phyloP scores from a whole-genome alignment of 1,140 invertebrate genomes.

The Drosophila cardini region DNA sequence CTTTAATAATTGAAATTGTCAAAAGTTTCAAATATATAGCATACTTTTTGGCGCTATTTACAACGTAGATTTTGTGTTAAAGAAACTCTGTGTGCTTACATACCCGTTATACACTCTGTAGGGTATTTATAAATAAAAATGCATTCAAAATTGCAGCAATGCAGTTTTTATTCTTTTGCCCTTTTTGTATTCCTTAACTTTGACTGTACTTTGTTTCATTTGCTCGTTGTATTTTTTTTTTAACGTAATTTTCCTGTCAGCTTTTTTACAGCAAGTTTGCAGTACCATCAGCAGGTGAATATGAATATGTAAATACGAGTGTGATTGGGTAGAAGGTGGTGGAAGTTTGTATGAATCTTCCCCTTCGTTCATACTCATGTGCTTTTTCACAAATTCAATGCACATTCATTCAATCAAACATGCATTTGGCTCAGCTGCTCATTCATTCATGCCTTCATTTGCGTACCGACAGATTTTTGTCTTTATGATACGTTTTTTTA shows the following conservation, averaged over 20 bases:
- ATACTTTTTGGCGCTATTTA: too few species aligned
- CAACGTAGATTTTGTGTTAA: too few species aligned
- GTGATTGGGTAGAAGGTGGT: constrained; percentile 4
- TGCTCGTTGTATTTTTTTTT: constrained; percentile 39
- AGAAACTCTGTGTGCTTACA: too few species aligned
- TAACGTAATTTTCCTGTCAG: constrained; percentile 67
- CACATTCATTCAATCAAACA: constrained; percentile 75
- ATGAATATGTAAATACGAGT: constrained; percentile 47
- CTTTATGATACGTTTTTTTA: constrained; percentile 21
- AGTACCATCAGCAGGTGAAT: constrained; percentile 37
- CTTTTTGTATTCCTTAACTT: constrained; percentile 38
- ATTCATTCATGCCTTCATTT: constrained; percentile 65
- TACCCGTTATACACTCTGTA: background rate
- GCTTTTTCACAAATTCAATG: constrained; percentile 54
- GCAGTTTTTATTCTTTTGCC: constrained; percentile 50
- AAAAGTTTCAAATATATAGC: background rate
- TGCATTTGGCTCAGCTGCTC: constrained; percentile 57
- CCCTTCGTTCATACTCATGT: constrained; percentile 37
- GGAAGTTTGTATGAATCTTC: constrained; percentile 10
- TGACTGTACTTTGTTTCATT: constrained; percentile 45
- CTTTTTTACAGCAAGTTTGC: constrained; percentile 22
- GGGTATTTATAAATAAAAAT: constrained; percentile 40
- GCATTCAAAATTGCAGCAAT: constrained; percentile 68
- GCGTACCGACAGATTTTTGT: constrained; percentile 48
- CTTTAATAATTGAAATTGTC: background rate